Percentiles rank a stretch among this genome's conserved stretches.
phyloP scores from a whole-genome alignment of 2,113 vertebrate species.

The Haemorhous mexicanus region DNA sequence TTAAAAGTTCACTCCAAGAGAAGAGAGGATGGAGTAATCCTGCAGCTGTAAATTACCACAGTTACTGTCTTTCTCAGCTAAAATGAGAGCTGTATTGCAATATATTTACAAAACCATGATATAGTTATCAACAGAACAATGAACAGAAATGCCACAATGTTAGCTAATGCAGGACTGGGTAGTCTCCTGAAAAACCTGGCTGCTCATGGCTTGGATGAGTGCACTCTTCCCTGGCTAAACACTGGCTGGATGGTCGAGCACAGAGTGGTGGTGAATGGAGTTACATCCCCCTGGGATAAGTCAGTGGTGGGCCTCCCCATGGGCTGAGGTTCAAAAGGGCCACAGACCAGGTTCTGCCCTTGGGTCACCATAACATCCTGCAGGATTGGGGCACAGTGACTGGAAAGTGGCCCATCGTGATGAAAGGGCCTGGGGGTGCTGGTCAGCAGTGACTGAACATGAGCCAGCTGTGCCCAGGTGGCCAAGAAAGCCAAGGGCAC shows the following conservation, averaged over 20 bases:
- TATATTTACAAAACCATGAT: background rate
- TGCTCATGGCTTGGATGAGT: background rate
- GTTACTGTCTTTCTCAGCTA: background rate
- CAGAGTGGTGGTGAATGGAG: background rate
- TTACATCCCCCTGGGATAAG: background rate
- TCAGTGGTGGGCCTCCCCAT: accelerated
- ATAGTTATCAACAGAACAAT: background rate
- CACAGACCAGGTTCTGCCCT: no score
- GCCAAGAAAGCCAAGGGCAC: background rate
- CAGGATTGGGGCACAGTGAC: accelerated
- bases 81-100: background rate
- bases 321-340: background rate
- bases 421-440: background rate
- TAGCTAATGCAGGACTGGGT: background rate
- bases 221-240: background rate
- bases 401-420: background rate
- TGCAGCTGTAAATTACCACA: background rate
- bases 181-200: background rate
- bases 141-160: background rate
- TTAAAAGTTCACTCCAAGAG: background rate
- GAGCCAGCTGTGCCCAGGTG: background rate
- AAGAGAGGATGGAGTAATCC: background rate
- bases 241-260: accelerated
- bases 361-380: background rate
- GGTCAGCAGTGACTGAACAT: accelerated